Evolutionary conservation across 2,888 invertebrate species (phyloP), one percentile per base, ranked within the genome.

Genomic region (Drosophila ezoana): DNA sequence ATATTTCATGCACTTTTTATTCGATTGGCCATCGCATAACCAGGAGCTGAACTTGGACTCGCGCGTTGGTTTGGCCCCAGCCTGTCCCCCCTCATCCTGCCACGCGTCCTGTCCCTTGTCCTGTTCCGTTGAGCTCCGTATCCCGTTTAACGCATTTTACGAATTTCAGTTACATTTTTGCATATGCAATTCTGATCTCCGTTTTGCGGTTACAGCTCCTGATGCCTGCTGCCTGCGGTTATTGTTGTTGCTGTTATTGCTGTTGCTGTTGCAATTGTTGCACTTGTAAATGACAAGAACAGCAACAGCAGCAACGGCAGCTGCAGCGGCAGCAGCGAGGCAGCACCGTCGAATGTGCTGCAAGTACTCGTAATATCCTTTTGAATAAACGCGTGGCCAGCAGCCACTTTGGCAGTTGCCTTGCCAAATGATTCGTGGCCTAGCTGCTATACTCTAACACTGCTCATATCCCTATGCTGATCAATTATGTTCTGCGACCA

Each of bases 121-220:
- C 28, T 28, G 8, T 28, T 28, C 28, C 28, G 28, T 28, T 28
- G 28, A 28, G 28, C 2, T 28, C 2, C 28, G 8, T 45, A 32
- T 14, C 56, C 37, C 23, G 23, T 67, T 69, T 59, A 53, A 58
- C 49, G 57, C 72, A 76, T 82, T 82, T 69, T 63, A 47, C 69
- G 83, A 79, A 82, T 82, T 79, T 79, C 79, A 72, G 79, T 79
- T 79, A 83, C 78, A 81, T 83, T 81, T 81, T 81, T 81, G 81
- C 81, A 81, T 81, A 81, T 81, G 81, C 84, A 83, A 81, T 81
- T 77, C 79, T 82, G 79, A 79, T 79, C 79, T 82, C 76, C 82
- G 83, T 65, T 83, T 81, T 81, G 81, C 66, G 81, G 81, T 81
- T 83, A 57, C 79, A 79, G 72, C 72, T 72, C 64, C 63, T 49